Conservation (phyloP, 1,140 invertebrate species). For the Bombus ignitus region DNA sequence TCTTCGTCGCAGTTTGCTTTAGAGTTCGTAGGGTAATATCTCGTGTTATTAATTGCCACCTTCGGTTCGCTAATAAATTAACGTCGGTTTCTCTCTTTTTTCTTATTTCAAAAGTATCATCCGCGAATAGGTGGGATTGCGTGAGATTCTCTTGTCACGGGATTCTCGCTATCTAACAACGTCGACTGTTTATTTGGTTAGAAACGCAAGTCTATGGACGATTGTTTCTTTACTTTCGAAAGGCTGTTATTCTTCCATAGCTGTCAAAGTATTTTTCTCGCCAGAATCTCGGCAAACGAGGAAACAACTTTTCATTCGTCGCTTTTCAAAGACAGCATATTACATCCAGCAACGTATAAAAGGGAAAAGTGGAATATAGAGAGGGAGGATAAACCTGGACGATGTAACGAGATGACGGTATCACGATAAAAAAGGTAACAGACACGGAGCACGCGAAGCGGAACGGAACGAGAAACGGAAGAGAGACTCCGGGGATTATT, state of each 20-base stretch:
- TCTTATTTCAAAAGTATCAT: too few relatives aligned
- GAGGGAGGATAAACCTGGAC: slow-evolving; percentile 1
- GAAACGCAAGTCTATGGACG: not conserved
- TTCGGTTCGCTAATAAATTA: too few relatives aligned
- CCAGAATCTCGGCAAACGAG: not conserved
- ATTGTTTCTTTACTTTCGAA: not conserved
- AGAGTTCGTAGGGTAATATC: too few relatives aligned
- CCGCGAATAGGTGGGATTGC: not conserved
- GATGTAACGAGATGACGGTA: slow-evolving; percentile 59
- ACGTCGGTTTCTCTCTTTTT: too few relatives aligned
- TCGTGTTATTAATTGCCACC: too few relatives aligned
- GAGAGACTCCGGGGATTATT: slow-evolving; percentile 76
- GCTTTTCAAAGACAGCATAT: slow-evolving; percentile 9
- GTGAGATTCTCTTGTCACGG: not conserved
- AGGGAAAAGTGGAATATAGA: not conserved
- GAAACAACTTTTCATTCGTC: slow-evolving; percentile 4
- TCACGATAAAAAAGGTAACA: slow-evolving; percentile 53
- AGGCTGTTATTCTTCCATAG: not conserved
- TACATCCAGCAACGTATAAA: not conserved
- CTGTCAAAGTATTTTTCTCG: not conserved
- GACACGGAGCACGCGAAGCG: slow-evolving; percentile 56
- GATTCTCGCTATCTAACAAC: not conserved
- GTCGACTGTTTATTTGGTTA: not conserved
- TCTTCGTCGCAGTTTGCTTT: not conserved
- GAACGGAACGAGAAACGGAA: slow-evolving; percentile 70